Evolutionary conservation across 2,797 vertebrate genomes (phyloP).

Genomic region (Petrocephalus sullivani): DNA sequence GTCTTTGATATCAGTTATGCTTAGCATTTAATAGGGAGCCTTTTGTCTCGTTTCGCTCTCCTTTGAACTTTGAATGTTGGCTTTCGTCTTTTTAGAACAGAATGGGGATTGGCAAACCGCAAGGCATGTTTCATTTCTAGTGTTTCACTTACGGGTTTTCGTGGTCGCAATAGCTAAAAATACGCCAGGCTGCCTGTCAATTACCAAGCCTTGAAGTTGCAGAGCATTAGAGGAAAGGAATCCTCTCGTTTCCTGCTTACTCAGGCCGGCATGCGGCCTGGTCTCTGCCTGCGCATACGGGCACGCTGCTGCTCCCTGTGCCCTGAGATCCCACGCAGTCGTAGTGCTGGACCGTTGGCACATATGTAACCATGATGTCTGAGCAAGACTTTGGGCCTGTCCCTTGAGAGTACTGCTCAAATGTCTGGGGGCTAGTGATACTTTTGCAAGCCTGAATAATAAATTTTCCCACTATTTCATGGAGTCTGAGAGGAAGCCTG

Average conservation of each 20-base stretch:
- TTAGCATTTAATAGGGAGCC: conserved; percentile 38
- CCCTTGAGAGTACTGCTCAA: background rate
- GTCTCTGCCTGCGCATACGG: background rate
- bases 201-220: background rate
- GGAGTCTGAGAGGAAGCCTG: background rate
- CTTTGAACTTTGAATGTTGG: conserved; percentile 55
- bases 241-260: background rate
- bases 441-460: background rate
- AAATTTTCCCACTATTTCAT: background rate
- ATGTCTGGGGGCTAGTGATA: background rate
- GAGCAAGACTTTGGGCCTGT: background rate
- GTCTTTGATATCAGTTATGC: conserved; percentile 21
- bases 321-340: background rate
- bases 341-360: background rate
- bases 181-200: conserved; percentile 34
- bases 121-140: conserved; percentile 47
- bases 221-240: conserved; percentile 16
- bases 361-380: background rate
- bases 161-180: conserved; percentile 49
- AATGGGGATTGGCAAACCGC: conserved; percentile 48
- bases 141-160: conserved; percentile 29
- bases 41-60: conserved; percentile 28
- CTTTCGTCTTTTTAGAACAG: conserved; percentile 54
- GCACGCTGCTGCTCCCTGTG: background rate
- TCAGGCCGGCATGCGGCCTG: background rate